Evolutionary conservation across 2,888 invertebrate genomes (phyloP), one percentile per base, ranked within the genome.

Genomic region (Eupeodes latifasciatus): DNA sequence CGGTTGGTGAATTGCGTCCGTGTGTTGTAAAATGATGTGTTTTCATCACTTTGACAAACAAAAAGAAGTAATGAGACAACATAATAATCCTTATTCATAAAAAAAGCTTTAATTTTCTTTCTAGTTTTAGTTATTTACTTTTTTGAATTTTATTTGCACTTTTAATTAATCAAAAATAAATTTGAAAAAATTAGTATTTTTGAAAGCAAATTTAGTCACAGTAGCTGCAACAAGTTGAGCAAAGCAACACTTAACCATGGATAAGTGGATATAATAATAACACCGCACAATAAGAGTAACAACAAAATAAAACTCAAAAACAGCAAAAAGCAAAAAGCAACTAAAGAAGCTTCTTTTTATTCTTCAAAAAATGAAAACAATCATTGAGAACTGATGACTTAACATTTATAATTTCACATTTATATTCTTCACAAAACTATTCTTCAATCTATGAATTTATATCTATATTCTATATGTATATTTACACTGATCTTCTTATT

Each of bases 401-500:
- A 53, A 40, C 51, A 40, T 59, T 49, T 71, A 57, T 51, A 55
- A 81, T 66, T 85, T 82, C 49, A 69, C 74, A 12, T 74, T 72
- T 40, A 44, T 34, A 44, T 34, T 69, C 27, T 57, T 40, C 27
- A 40, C 49, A 12, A 64, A 71, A 19, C 44, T 71, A 27, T 76
- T 11, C 79, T 47, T 81, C 47, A 67, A 34, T 55, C 51, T 87
- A 27, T 83, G 62, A 69, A 80, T 55, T 34, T 61, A 27, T 27
- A 27, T 27, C 27, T 27, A 27, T 27, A 27, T 27, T 27, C 27
- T 27, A 47, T 67, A 19, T 61, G 14, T 44, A 44, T 44, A 44
- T 9, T 14, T 66, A 62, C 6, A 74, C 77, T 87, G 86, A 80
- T 80, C 61, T 84, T 62, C 71, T 61, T 80, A 11, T 80, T 61